Percentiles rank a stretch among this genome's conserved stretches.
Conservation (phyloP, 2,797 vertebrate genomes). For the Melanitta fusca region DNA sequence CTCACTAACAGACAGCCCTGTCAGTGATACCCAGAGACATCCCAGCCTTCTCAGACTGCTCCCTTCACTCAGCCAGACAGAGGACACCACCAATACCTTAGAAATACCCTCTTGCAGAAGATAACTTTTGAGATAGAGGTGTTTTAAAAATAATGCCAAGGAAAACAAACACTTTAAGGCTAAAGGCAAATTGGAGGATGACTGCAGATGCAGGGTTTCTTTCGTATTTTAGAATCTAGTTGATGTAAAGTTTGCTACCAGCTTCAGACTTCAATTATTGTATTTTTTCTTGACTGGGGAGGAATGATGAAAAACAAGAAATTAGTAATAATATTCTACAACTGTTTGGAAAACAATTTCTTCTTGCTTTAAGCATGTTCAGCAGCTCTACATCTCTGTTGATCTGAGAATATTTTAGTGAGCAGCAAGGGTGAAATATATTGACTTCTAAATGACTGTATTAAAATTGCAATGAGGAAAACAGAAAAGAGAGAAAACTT, state of each 20-base stretch:
- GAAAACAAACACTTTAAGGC: background rate
- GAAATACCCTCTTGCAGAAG: conserved; percentile 16
- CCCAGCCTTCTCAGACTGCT: background rate
- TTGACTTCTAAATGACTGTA: conserved; percentile 24
- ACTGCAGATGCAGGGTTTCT: background rate
- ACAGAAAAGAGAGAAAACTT: conserved; percentile 18
- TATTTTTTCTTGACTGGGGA: conserved; percentile 15
- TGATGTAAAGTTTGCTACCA: background rate
- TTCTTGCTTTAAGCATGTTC: background rate
- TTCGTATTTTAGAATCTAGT: conserved; percentile 27
- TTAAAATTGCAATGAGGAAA: conserved; percentile 31
- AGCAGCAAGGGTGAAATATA: conserved; percentile 25
- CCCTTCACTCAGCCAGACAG: background rate
- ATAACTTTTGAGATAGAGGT: conserved; percentile 17
- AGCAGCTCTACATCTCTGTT: background rate
- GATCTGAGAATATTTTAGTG: background rate
- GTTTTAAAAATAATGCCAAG: conserved; percentile 9
- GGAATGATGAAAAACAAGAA: conserved; percentile 40
- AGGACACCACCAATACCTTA: background rate
- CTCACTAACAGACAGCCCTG: background rate
- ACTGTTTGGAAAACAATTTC: conserved; percentile 57
- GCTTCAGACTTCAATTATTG: conserved; percentile 4
- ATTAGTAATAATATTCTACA: conserved; percentile 48
- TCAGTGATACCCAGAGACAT: background rate
- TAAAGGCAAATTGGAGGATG: conserved; percentile 14